These are phyloP conservation scores for Mesopsocus fuscifrons DNA, from an alignment of 2,888 invertebrate species.

Conservation along the genomic window DNA sequence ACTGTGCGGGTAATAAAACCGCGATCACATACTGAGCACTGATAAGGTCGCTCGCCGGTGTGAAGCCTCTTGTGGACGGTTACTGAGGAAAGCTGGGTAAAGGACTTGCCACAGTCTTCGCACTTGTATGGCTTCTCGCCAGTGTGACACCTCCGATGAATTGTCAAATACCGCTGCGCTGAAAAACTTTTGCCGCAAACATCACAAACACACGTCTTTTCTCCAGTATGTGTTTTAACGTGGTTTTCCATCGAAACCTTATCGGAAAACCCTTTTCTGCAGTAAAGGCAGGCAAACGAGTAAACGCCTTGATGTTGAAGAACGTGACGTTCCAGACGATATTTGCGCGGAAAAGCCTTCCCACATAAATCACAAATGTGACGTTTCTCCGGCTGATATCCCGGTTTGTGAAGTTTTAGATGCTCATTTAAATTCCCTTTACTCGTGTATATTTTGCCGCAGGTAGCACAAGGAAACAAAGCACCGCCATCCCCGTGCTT, in stretches of 20 bases:
- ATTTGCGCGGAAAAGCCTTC: constrained; percentile 7
- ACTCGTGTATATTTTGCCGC: constrained; percentile 5
- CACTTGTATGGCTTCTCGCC: constrained; percentile 55
- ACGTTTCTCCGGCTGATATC: constrained; percentile 4
- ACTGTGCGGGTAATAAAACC: constrained; percentile 35
- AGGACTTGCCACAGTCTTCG: constrained; percentile 52
- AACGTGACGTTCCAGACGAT: neutral
- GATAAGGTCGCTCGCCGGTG: constrained; percentile 59
- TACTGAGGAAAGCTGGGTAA: constrained; percentile 63
- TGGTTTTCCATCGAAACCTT: constrained; percentile 6
- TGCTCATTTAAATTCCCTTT: constrained; percentile 7
- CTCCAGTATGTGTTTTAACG: constrained; percentile 3
- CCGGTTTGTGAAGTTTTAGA: constrained; percentile 1
- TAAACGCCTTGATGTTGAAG: constrained; percentile 3
- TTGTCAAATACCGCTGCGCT: constrained; percentile 19
- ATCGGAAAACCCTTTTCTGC: constrained; percentile 2
- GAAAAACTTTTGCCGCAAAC: constrained; percentile 5
- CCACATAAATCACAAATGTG: constrained; percentile 3
- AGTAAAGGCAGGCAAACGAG: neutral
- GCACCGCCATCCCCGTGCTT: constrained; percentile 4
- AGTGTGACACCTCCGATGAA: constrained; percentile 64
- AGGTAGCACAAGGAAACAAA: neutral
- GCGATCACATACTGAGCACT: constrained; percentile 62
- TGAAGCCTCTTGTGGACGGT: constrained; percentile 67
- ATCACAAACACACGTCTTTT: constrained; percentile 4